Evolutionary conservation across 2,888 invertebrate genomes (phyloP).

Genomic region (Diarsia mendica): DNA sequence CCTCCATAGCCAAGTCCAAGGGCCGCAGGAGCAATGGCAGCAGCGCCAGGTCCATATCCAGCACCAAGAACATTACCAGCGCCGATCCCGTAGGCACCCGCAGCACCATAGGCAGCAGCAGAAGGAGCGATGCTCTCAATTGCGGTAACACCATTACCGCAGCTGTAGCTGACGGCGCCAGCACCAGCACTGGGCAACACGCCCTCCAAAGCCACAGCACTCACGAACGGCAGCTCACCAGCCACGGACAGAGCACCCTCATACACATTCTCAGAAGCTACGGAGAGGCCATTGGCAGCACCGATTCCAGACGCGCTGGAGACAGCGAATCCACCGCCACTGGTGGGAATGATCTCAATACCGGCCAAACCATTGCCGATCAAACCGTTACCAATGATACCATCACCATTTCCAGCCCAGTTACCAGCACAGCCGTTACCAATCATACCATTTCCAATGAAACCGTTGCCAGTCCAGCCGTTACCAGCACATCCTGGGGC

Average conservation of each 20-base stretch:
- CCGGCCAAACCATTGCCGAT: conserved; percentile 21
- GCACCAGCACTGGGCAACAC: conserved; percentile 42
- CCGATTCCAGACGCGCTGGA: too few relatives aligned
- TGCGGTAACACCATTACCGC: conserved; percentile 53
- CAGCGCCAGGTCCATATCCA: too few relatives aligned
- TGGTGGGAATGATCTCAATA: conserved; percentile 50
- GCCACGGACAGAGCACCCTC: conserved; percentile 44
- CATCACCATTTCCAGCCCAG: not conserved
- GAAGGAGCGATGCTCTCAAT: conserved; percentile 43
- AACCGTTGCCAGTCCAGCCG: not conserved
- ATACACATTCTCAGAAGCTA: too few relatives aligned
- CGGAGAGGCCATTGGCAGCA: too few relatives aligned
- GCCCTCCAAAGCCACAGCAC: conserved; percentile 47
- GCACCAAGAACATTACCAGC: not conserved
- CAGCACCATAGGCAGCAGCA: conserved; percentile 11
- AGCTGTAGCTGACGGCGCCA: conserved; percentile 43
- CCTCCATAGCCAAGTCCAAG: not conserved
- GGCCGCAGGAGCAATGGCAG: not conserved
- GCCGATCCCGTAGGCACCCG: not conserved
- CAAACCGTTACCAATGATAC: conserved; percentile 11
- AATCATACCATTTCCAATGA: too few relatives aligned
- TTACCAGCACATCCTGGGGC: not conserved
- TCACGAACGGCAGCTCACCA: conserved; percentile 58
- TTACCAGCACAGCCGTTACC: conserved; percentile 9
- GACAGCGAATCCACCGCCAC: conserved; percentile 51